Evolutionary conservation across 2,888 invertebrate species (phyloP).

Genomic region (Ptycholaimellus sp.): DNA sequence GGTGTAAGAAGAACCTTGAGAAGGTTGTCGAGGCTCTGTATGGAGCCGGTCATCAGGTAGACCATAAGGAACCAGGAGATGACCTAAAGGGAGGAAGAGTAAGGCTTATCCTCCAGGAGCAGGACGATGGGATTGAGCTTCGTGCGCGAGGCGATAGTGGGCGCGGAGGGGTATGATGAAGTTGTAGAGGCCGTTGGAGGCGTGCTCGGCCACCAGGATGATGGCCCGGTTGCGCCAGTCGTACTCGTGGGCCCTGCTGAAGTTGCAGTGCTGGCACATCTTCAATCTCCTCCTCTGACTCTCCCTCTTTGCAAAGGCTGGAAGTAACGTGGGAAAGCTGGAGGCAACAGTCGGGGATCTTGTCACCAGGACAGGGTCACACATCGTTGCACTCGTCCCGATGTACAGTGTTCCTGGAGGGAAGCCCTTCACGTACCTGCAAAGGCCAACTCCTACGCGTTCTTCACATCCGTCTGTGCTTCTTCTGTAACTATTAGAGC

Average conservation of each 20-base stretch:
- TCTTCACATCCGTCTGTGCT: constrained; percentile 35
- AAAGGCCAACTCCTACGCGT: constrained; percentile 9
- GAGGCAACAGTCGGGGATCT: constrained; percentile 79
- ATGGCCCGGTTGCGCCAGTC: constrained; percentile 93
- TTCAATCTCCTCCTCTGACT: constrained; percentile 24
- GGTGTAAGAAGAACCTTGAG: too few relatives aligned
- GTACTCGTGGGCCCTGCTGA: constrained; percentile 65
- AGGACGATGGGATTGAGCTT: constrained; percentile 82
- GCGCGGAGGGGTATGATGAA: constrained; percentile 88
- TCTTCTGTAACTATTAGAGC: constrained; percentile 24
- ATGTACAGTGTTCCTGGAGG: constrained; percentile 92
- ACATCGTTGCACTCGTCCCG: constrained; percentile 87
- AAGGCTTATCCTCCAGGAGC: constrained; percentile 59
- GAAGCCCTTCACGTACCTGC: constrained; percentile 76
- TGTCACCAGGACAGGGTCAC: constrained; percentile 80
- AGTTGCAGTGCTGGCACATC: constrained; percentile 77
- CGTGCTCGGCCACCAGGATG: constrained; percentile 83
- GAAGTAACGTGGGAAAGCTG: constrained; percentile 53
- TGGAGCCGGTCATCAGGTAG: constrained; percentile 92
- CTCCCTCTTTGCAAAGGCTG: neutral
- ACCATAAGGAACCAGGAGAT: constrained; percentile 87
- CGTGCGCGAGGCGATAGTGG: constrained; percentile 73
- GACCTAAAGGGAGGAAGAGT: constrained; percentile 73
- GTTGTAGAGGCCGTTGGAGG: constrained; percentile 90
- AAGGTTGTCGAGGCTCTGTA: constrained; percentile 58